Evolutionary conservation across 2,888 invertebrate species (phyloP), one percentile per base, ranked within the genome.

Genomic region (Melanotus villosus): DNA sequence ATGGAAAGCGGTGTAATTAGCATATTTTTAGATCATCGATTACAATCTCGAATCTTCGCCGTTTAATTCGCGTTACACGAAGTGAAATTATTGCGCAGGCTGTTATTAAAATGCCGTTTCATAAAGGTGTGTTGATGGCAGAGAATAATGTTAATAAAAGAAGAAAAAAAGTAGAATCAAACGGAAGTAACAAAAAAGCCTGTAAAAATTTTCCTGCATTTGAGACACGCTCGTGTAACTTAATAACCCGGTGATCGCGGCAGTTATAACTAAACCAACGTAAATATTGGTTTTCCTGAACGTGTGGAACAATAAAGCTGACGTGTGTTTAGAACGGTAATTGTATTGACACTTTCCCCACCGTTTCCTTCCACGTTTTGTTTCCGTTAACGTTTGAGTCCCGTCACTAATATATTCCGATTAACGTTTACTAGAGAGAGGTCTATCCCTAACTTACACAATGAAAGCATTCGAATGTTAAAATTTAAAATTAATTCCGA

Each of bases 271-370:
- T 78, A 75, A 79, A 79, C 78, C 76, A 76, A 74, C 77, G 75
- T 77, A 79, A 79, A 79, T 79, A 79, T 78, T 79, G 76, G 78
- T 74, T 76, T 79, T 78, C 70, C 77, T 72, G 74, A 75, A 77
- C 76, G 77, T 77, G 76, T 73, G 67, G 72, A 72, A 73, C 76
- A 77, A 77, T 77, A 79, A 78, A 79, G 75, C 72, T 77, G 77
- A 77, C 76, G 76, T 74, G 76, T 76, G 74, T 74, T 70, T 65
- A 68, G 71, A 71, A 71, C 75, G 72, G 76, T 76, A 77, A 76
- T 78, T 75, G 76, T 78, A 79, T 79, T 79, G 79, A 79, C 77
- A 77, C 75, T 76, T 76, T 76, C 74, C 66, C 63, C 36, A 21
- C 60, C 60, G 59, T 60, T 67, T 60, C 59, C 71, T 58, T 60